Evolutionary conservation across 2,888 invertebrate genomes (phyloP).

Genomic region (Ferrisia virgata): DNA sequence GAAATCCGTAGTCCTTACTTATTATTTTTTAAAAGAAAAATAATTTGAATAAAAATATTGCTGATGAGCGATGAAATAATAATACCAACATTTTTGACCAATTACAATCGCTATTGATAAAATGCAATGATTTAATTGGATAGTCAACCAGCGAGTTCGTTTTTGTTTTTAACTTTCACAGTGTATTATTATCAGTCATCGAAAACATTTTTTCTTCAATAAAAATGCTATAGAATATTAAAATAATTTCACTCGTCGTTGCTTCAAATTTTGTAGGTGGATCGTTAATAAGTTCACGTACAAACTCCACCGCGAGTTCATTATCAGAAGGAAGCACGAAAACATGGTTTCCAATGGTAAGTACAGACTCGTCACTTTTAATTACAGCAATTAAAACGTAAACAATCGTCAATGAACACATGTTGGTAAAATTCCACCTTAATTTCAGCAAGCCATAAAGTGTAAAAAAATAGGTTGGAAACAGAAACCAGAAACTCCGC

Average conservation of each 20-base stretch:
- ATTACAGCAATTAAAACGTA: background rate
- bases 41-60: no score
- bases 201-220: no score
- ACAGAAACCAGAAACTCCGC: background rate
- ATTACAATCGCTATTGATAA: no score
- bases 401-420: background rate
- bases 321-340: conserved; percentile 5
- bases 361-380: background rate
- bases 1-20: background rate
- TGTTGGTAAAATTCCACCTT: background rate
- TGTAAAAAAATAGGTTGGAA: conserved; percentile 8
- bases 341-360: conserved; percentile 18
- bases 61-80: no score
- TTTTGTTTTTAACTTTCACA: no score
- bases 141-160: no score
- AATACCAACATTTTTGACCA: no score
- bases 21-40: background rate
- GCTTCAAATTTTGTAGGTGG: background rate
- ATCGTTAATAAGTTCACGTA: conserved; percentile 24
- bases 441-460: conserved; percentile 13
- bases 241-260: background rate
- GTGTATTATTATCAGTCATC: no score
- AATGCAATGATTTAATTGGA: no score
- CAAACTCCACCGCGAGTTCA: conserved; percentile 6
- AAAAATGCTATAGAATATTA: background rate